Evolutionary conservation across 92 coral and sea anemone species (phyloP).

Genomic region (Metridium senile): DNA sequence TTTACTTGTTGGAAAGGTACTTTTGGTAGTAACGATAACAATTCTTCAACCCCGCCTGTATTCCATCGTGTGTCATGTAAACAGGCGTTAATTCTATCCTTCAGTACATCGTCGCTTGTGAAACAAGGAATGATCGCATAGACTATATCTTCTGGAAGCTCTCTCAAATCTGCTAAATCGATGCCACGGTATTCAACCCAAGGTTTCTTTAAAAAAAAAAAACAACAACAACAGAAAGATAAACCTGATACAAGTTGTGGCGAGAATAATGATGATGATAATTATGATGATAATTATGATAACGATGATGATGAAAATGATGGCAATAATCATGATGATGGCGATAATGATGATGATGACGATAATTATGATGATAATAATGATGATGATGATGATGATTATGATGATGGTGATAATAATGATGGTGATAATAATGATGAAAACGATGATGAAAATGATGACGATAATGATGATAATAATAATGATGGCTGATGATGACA

Average conservation of each 20-base stretch:
- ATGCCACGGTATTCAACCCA: conserved; percentile 29
- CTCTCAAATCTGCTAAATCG: background rate
- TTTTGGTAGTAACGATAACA: background rate
- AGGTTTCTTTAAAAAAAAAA: background rate
- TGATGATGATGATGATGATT: background rate
- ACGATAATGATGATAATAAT: background rate
- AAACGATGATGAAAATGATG: background rate
- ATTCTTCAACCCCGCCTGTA: background rate
- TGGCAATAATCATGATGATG: background rate
- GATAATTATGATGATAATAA: background rate
- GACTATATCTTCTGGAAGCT: conserved; percentile 7
- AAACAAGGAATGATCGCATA: background rate
- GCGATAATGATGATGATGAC: background rate
- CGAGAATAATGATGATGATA: background rate
- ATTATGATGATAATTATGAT: background rate
- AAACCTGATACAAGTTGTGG: background rate
- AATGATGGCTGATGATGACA: background rate
- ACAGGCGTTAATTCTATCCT: background rate
- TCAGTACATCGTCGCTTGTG: background rate
- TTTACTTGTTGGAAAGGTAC: background rate
- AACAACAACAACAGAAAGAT: too few relatives aligned
- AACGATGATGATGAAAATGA: background rate
- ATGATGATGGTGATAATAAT: background rate
- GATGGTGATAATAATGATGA: background rate
- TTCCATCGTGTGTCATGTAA: background rate